These are phyloP conservation scores for Micronycteris hirsuta DNA, from an alignment of 2,113 vertebrate species.

Conservation along the genomic window DNA sequence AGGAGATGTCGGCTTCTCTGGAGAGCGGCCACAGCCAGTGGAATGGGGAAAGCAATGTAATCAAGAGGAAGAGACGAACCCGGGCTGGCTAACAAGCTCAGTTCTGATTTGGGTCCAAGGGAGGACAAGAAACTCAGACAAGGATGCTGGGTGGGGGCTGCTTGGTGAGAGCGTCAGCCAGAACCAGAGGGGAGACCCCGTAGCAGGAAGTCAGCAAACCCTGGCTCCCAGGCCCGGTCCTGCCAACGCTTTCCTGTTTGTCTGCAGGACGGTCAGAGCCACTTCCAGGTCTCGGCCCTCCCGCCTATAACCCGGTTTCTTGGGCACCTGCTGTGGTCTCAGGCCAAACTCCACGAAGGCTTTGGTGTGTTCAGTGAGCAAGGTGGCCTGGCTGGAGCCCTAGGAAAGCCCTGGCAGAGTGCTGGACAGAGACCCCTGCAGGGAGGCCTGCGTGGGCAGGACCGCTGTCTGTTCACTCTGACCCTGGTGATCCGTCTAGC, in stretches of 20 bases:
- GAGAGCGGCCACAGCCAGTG: background rate
- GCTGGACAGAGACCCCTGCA: background rate
- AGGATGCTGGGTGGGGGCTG: background rate
- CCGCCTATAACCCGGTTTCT: background rate
- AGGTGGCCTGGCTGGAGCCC: background rate
- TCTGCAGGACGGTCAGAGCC: background rate
- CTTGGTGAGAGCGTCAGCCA: accelerated
- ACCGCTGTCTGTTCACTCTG: background rate
- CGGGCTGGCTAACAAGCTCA: background rate
- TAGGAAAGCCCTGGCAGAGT: background rate
- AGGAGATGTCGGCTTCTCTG: background rate
- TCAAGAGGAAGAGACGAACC: background rate
- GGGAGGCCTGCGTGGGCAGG: background rate
- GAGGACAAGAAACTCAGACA: background rate
- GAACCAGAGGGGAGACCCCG: background rate
- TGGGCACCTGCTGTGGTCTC: background rate
- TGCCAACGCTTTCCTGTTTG: background rate
- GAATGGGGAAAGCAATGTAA: background rate
- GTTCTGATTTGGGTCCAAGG: background rate
- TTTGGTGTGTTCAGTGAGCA: accelerated
- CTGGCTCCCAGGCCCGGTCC: background rate
- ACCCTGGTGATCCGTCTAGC: background rate
- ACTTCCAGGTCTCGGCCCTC: background rate
- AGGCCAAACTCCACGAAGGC: background rate
- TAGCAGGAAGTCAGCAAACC: background rate